These are phyloP conservation scores for Pangasius krempfi DNA, from an alignment of 2,797 vertebrate species.

Conservation along the genomic window DNA sequence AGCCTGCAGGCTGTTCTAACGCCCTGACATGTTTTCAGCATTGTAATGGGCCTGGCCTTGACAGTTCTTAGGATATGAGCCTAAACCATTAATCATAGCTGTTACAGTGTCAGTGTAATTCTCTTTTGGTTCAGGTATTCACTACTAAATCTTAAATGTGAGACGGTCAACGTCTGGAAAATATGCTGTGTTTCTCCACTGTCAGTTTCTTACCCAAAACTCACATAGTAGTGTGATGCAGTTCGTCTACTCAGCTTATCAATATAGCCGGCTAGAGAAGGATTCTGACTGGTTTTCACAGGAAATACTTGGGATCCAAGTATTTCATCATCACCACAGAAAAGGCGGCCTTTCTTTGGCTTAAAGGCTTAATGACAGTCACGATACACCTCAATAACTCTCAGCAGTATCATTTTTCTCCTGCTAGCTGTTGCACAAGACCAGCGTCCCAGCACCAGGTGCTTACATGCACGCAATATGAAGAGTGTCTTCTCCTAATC, in stretches of 20 bases:
- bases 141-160: background rate
- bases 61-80: conserved; percentile 31
- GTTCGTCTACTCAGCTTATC: background rate
- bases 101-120: background rate
- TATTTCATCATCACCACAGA: background rate
- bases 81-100: conserved; percentile 14
- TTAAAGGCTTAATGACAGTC: conserved; percentile 23
- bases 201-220: background rate
- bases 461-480: background rate
- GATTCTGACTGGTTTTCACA: background rate
- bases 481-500: conserved; percentile 6
- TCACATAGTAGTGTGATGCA: no score
- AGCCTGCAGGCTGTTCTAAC: conserved; percentile 25
- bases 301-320: background rate
- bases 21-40: conserved; percentile 27
- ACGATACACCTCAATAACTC: conserved; percentile 24
- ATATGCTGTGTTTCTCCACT: background rate
- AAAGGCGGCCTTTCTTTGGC: background rate
- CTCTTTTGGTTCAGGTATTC: conserved; percentile 8
- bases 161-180: conserved; percentile 5
- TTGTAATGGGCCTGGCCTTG: conserved; percentile 21
- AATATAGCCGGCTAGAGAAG: background rate
- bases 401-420: background rate
- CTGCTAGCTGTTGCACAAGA: conserved; percentile 28
- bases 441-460: conserved; percentile 6